phyloP scores from a whole-genome alignment of 1,140 invertebrate genomes.

The Penaeus japonicus region DNA sequence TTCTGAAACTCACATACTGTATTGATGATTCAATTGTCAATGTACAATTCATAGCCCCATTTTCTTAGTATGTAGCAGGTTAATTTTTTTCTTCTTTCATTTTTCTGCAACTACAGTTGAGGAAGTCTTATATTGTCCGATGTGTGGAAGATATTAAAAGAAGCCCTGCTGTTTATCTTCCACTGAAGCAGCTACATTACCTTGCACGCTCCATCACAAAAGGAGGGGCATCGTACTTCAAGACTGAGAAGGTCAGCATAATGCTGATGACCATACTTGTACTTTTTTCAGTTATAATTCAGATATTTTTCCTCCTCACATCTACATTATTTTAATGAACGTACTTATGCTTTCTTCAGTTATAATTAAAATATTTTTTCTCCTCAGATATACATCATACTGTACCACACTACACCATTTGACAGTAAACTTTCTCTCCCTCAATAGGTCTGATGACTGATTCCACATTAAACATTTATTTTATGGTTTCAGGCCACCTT shows the following conservation, averaged over 20 bases:
- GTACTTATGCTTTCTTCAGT: not conserved
- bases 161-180: constrained; percentile 65
- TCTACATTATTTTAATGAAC: not conserved
- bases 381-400: too few relatives aligned
- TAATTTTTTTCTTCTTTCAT: not conserved
- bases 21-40: too few relatives aligned
- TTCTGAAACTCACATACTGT: too few relatives aligned
- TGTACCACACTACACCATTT: too few relatives aligned
- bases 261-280: too few relatives aligned
- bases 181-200: constrained; percentile 67
- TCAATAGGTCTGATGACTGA: constrained; percentile 17
- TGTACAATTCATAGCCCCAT: not conserved
- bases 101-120: constrained; percentile 35
- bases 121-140: constrained; percentile 66
- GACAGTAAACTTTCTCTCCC: not conserved
- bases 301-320: not conserved
- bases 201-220: constrained; percentile 67
- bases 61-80: not conserved
- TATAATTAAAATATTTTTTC: not conserved
- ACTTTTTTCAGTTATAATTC: not conserved
- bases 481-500: constrained; percentile 64
- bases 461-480: constrained; percentile 1
- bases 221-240: constrained; percentile 63
- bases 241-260: constrained; percentile 66
- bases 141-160: constrained; percentile 70